Base-by-base conservation (phyloP, 2,113 vertebrate genomes). In the Uria aalge region DNA sequence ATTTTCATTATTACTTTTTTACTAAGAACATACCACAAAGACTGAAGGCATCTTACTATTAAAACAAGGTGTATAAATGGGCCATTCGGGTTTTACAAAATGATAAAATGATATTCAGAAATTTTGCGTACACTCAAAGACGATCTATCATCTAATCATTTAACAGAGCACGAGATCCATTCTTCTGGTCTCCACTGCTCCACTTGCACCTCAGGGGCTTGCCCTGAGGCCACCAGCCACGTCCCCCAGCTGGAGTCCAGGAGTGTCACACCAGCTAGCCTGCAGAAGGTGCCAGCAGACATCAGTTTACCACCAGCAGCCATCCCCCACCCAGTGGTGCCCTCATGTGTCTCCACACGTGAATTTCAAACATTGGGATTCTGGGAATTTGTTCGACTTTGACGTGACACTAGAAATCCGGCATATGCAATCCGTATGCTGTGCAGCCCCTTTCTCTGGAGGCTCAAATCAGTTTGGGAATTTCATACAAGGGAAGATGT, bases 311-410 rank as follows among this genome's bases (percentile, higher is more conserved):
- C 79, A 63, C 55, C 45, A 38, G 59, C 68, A 71, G 84, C 76
- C 87, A 27, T 80, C 79, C 75, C 79, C 32, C 93, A 1, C 86
- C 91, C 91, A 95, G 89, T 89, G 73, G 95, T 96, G 95, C 95
- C 96, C 89, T 86, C 94, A 34, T 72, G 94, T 87, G 95, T 96
- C 91, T 87, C 77, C 80, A 40, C 73, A 34, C 9, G 17, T 91
- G 64, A 92, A 97, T 85, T 91, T 96, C 94, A 95, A 82, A 91
- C 56, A 1, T 1, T 19, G 43, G 52, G 69, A 82, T 95, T 72
- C 79, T 71, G 48, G 67, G 72, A 73, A 76, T 80, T 85, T 10
- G 10, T 59, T 56, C 0, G 1, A 9, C 3, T 86, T 87, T 20
- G n/a, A 26, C 0, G 2, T 15, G 56, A 32, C 15, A 5, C 29